Evolutionary conservation across 2,113 vertebrate genomes (phyloP), one percentile per base, ranked within the genome.

Genomic region (Carassius gibelio): DNA sequence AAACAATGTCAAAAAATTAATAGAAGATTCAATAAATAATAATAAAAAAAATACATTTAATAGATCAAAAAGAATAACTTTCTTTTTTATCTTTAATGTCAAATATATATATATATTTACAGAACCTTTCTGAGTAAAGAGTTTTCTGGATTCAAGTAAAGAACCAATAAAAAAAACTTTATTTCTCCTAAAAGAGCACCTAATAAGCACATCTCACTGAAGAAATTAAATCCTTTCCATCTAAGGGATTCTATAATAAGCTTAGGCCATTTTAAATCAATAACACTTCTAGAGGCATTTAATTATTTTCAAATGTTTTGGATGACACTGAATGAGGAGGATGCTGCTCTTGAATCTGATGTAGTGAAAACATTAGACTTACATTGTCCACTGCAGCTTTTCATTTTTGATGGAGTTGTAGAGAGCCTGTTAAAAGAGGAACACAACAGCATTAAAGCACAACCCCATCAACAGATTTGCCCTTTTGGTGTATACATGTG

Each of bases 351-450:
- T 57, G 34, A 30, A 55, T n/a, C 75, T 45, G 62, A 42, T 75
- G 15, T 66, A 42, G 13, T 26, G 8, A n/a, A 82, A 74, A 72
- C 13, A 19, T 13, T 21, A 42, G 90, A 96, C 98, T 99, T 89
- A 99, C 98, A 99, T 99, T 90, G 98, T 98, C 98, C 98, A 99
- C 88, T 99, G 97, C 68, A 99, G 93, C 93, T 99, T 99, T 90
- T 99, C 98, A 0, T 96, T 99, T 95, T 98, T 99, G 94, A 99
- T 99, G 89, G 98, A 97, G 90, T 95, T 96, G 42, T 99, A 99
- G 75, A 99, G 93, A 0, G 96, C 94, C 98, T 99, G 93, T 2
- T 82, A 55, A 84, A 87, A 81, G 88, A 85, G 82, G 90, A 36
- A 89, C 38, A 92, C 89, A 84, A 90, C 50, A 15, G 8, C 5